Evolutionary conservation across 2,113 vertebrate species (phyloP).

Genomic region (Hymenochirus boettgeri): DNA sequence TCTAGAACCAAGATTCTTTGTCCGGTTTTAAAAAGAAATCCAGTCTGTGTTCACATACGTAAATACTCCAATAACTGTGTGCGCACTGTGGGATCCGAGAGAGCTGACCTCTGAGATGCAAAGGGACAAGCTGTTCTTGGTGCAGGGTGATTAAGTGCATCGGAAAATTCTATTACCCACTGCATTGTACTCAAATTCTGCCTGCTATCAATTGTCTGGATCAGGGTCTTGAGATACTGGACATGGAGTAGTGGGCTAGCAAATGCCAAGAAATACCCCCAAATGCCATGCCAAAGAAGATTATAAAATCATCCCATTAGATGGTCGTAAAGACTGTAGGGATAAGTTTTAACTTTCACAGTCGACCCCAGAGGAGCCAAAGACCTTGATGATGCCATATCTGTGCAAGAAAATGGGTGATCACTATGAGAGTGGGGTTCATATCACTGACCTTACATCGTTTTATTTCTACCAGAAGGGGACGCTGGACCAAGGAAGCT

Average conservation of each 20-base stretch:
- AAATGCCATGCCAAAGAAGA: conserved; percentile 43
- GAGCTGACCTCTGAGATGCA: conserved; percentile 45
- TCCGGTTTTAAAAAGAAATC: conserved; percentile 55
- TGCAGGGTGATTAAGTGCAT: conserved; percentile 70
- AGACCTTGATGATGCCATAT: conserved; percentile 81
- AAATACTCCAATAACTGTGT: conserved; percentile 44
- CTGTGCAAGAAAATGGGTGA: conserved; percentile 64
- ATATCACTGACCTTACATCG: conserved; percentile 79
- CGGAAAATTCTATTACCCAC: conserved; percentile 58
- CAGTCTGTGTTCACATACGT: conserved; percentile 64
- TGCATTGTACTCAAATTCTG: conserved; percentile 65
- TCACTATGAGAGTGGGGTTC: conserved; percentile 75
- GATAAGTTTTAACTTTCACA: conserved; percentile 69
- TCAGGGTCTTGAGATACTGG: conserved; percentile 59
- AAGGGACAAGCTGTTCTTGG: conserved; percentile 62
- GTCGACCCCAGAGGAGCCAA: conserved; percentile 65
- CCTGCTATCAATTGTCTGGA: conserved; percentile 54
- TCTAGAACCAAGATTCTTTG: conserved; percentile 73
- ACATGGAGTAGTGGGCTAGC: conserved; percentile 63
- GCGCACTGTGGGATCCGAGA: conserved; percentile 42
- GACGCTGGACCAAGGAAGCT: conserved; percentile 65
- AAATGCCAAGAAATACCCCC: conserved; percentile 37
- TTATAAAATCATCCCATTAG: conserved; percentile 22
- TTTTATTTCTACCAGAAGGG: conserved; percentile 58
- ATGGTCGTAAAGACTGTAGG: conserved; percentile 53